Base-by-base conservation (phyloP, 2,113 vertebrate genomes). In the Urocitellus parryii region DNA sequence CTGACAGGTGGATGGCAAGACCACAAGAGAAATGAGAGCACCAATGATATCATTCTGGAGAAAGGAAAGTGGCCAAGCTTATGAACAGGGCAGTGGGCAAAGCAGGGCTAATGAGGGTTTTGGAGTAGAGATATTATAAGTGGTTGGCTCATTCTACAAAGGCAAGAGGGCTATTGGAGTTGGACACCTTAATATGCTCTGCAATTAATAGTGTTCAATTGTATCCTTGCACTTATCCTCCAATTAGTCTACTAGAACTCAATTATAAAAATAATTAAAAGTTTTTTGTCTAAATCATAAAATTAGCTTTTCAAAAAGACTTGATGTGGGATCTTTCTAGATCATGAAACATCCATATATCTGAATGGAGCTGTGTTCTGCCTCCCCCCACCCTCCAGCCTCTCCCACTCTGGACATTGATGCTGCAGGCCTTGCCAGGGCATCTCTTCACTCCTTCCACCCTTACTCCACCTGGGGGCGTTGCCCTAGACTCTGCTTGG, bases 181-280 rank as follows among this genome's bases (percentile, higher is more conserved):
- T 74, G 84, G 70, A 37, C 76, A 34, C 10, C 58, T 85, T 61
- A 1, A 34, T 42, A 63, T 11, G n/a, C 24, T 79, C 56, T 68
- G 53, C 32, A 39, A 48, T 74, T 53, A 53, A 84, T 32, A 45
- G 5, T 24, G 14, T 74, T 67, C 24, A n/a, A 2, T n/a, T 56
- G 48, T 10, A n/a, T 37, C 37, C 58, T 86, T 61, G 37, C 3
- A 39, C 68, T 68, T 82, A 16, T 56, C 45, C 80, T 92, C 79
- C 80, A 25, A 6, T 77, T 83, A 48, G 42, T 82, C 29, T 77
- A 72, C 53, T 67, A 14, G 72, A 88, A 84, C 63, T 78, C 42
- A 67, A 4, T 92, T 25, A 74, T 24, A 78, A 29, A 92, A 84
- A 39, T 63, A 4, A 48, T 70, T 74, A 96, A 88, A 92, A 91